A percentile compares a stretch with the other conserved stretches of the same genome.
Evolutionary conservation across 2,888 invertebrate species (phyloP).

Genomic region (Odontomyia ornata): DNA sequence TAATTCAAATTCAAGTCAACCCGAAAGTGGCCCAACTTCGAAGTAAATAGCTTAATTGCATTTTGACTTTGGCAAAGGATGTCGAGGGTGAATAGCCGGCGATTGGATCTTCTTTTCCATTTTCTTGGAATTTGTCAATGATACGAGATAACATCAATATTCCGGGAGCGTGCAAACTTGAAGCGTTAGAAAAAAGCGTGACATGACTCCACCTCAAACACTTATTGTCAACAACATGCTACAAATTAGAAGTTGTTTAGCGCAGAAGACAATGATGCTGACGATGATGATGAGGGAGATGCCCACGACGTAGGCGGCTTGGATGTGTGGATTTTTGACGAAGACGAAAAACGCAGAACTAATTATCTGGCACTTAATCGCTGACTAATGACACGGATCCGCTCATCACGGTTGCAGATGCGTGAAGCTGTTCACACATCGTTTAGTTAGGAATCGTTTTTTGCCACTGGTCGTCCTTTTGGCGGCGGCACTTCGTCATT

Average conservation of each 20-base stretch:
- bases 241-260: background rate
- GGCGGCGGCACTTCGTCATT: too few relatives aligned
- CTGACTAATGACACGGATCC: constrained; percentile 47
- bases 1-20: constrained; percentile 23
- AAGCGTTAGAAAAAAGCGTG: background rate
- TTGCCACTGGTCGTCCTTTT: background rate
- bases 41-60: constrained; percentile 18
- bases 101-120: background rate
- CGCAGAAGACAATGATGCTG: background rate
- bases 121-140: constrained; percentile 8
- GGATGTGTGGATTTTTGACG: background rate
- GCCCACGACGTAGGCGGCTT: constrained; percentile 9
- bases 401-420: constrained; percentile 38
- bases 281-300: background rate
- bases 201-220: constrained; percentile 1
- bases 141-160: constrained; percentile 28
- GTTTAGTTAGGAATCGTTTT: constrained; percentile 16
- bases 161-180: background rate
- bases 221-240: constrained; percentile 27
- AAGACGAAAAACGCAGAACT: constrained; percentile 38
- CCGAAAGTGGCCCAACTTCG: background rate
- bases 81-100: background rate
- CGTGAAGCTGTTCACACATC: constrained; percentile 47
- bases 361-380: constrained; percentile 49
- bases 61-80: background rate